Evolutionary conservation across 2,113 vertebrate genomes (phyloP).

Genomic region (Chloebia gouldiae): DNA sequence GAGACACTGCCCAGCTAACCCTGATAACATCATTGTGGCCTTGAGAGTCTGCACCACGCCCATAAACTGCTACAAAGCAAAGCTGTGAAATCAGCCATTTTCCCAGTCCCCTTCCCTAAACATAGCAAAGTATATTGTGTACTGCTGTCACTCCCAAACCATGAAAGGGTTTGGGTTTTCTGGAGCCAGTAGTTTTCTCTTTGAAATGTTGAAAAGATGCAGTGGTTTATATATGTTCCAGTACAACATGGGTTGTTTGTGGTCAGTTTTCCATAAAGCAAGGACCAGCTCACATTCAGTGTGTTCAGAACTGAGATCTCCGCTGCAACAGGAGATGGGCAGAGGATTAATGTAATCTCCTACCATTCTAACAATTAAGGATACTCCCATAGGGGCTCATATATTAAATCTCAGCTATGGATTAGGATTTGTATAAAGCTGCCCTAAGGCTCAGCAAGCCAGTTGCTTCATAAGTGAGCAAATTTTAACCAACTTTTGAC

Average conservation of each 20-base stretch:
- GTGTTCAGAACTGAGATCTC: not conserved
- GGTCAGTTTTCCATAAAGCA: accelerated
- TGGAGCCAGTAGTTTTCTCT: not conserved
- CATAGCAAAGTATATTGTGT: accelerated
- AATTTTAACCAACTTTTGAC: not conserved
- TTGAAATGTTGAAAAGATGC: not conserved
- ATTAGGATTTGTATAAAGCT: not conserved
- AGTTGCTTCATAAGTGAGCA: not conserved
- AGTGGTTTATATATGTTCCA: not conserved
- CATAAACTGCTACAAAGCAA: not conserved
- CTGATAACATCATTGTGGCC: not conserved
- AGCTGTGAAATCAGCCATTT: not conserved
- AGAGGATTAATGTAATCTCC: not conserved
- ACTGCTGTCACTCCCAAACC: not conserved
- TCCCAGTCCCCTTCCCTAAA: not conserved
- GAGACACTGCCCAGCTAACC: not conserved
- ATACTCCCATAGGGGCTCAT: not conserved
- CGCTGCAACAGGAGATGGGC: not conserved
- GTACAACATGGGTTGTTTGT: too few relatives aligned
- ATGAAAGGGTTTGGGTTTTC: not conserved
- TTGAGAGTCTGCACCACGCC: not conserved
- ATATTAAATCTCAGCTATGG: not conserved
- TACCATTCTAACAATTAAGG: not conserved
- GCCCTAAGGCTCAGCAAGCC: not conserved
- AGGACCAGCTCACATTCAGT: not conserved